Evolutionary conservation across 2,113 vertebrate genomes (phyloP), one percentile per base, ranked within the genome.

Genomic region (Tonatia bakeri): DNA sequence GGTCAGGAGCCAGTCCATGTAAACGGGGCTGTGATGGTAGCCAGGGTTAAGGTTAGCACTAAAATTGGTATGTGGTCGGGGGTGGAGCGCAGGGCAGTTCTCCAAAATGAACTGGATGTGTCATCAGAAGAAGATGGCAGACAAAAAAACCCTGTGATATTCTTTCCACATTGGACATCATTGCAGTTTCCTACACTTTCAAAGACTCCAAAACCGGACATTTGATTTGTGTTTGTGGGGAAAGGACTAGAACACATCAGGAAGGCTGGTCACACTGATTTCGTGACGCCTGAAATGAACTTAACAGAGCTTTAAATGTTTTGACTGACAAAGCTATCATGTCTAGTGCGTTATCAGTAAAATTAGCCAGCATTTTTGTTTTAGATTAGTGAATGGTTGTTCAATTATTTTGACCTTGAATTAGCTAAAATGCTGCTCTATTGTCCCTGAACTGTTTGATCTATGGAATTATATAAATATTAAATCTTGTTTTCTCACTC

Each of bases 391-490:
- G 14, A 93, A 56, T 47, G 20, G 9, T 70, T 17, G 13, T 69
- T n/a, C 33, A 31, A 36, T 84, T 84, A 73, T 88, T 94, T 92
- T 90, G 76, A 43, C 81, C 56, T 87, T 73, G 76, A 87, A 67
- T 90, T 40, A 54, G 61, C 31, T 69, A 31, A 94, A 96, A 69
- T 43, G 16, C 36, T 84, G n/a, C 33, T 87, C 45, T 81, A 64
- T 64, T 84, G 96, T 91, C n/a, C 43, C 59, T 73, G 45, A 45
- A 38, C 50, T 56, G 56, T 88, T 89, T 91, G 93, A 75, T 88
- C 95, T 94, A 40, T 88, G 47, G 43, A 97, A 96, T 96, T 96
- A 92, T 77, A 80, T 72, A 96, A 85, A 90, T 92, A 97, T 73
- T 87, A 88, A 82, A 47, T 87, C 91, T 95, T 95, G 84, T 92